phyloP scores from a whole-genome alignment of 2,113 vertebrate species.

The Quiscalus mexicanus region DNA sequence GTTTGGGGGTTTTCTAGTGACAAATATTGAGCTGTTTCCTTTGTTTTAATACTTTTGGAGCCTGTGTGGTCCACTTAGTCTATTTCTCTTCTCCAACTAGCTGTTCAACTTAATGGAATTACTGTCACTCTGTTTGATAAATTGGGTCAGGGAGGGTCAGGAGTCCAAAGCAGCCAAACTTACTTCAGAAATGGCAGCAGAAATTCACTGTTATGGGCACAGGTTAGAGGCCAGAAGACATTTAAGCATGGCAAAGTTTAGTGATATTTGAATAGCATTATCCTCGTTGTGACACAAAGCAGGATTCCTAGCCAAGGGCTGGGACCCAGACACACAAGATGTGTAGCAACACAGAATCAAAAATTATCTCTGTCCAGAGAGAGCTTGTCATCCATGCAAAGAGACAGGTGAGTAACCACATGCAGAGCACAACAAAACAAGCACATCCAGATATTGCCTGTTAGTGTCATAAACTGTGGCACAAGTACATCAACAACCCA shows the following conservation, averaged over 20 bases:
- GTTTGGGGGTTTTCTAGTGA: neutral
- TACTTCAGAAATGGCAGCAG: slow-evolving; percentile 15
- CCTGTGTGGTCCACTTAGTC: neutral
- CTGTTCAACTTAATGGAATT: slow-evolving; percentile 12
- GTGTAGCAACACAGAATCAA: neutral
- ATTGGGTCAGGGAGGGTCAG: neutral
- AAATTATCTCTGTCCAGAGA: neutral
- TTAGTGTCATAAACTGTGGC: neutral
- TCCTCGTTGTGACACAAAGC: neutral
- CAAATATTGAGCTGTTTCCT: neutral
- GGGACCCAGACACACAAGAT: rapidly evolving
- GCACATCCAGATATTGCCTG: neutral
- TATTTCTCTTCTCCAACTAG: neutral
- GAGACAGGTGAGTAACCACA: neutral
- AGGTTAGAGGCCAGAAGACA: slow-evolving; percentile 5
- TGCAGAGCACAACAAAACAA: neutral
- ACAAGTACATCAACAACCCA: neutral
- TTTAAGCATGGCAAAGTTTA: neutral
- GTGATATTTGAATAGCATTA: slow-evolving; percentile 20
- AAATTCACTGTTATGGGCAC: neutral
- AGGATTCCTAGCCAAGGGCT: neutral
- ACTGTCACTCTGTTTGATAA: neutral
- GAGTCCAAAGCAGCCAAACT: neutral
- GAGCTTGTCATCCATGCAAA: neutral
- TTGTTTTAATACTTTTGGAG: neutral